These are phyloP conservation scores for Oxyruncus cristatus DNA, from an alignment of 2,113 vertebrate genomes.

Conservation along the genomic window DNA sequence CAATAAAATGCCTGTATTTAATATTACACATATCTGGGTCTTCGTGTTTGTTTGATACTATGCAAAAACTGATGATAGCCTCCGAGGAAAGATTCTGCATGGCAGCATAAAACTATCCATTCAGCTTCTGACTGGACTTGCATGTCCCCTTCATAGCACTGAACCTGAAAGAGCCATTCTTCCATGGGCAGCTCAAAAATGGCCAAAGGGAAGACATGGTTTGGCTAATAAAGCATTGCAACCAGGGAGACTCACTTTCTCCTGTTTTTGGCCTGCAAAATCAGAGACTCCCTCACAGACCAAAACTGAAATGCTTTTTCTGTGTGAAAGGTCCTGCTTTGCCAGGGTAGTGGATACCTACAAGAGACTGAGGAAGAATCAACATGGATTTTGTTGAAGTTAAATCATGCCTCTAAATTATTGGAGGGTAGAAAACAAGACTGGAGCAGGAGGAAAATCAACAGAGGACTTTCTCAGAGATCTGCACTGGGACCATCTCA, in stretches of 20 bases:
- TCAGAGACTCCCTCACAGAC: background rate
- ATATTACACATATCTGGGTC: background rate
- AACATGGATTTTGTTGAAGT: background rate
- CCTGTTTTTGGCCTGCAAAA: background rate
- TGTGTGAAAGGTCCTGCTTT: background rate
- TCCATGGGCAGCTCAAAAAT: background rate
- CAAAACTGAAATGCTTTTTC: background rate
- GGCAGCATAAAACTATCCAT: background rate
- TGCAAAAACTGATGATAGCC: background rate
- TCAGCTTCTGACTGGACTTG: background rate
- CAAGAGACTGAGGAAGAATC: background rate
- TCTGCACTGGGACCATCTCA: background rate
- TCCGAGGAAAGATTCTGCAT: background rate
- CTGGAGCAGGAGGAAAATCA: background rate
- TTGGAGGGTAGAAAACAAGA: background rate
- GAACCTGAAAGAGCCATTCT: background rate
- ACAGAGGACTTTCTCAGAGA: background rate
- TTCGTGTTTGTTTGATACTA: background rate
- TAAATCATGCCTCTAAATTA: background rate
- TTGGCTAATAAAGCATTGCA: background rate
- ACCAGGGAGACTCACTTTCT: background rate
- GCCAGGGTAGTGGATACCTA: background rate
- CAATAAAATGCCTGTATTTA: background rate
- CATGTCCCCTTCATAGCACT: too few species aligned
- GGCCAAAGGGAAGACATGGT: background rate